Conservation (phyloP, 1,140 invertebrate genomes). For the Macrobrachium rosenbergii region DNA sequence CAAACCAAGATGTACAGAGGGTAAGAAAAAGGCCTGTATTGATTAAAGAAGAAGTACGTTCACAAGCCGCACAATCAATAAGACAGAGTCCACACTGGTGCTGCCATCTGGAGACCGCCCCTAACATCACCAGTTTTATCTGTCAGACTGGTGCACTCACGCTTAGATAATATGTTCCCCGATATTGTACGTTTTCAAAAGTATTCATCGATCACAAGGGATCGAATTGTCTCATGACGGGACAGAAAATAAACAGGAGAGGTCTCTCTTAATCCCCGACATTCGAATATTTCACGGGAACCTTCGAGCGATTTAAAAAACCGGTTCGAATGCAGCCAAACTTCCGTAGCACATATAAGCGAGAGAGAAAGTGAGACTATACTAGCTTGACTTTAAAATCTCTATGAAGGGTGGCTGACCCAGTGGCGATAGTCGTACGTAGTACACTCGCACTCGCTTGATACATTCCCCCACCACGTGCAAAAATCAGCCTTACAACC, state of each 20-base stretch:
- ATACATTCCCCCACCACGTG: slow-evolving; percentile 9
- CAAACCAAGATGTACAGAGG: background rate
- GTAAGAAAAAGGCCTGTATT: slow-evolving; percentile 45
- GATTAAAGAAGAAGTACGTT: slow-evolving; percentile 40
- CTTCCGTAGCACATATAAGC: no score
- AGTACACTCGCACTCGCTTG: slow-evolving; percentile 28
- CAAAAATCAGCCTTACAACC: slow-evolving; percentile 16
- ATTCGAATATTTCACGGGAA: no score
- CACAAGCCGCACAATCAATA: slow-evolving; percentile 43
- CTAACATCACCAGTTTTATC: slow-evolving; percentile 21
- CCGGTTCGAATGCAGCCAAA: no score
- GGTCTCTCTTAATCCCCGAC: no score
- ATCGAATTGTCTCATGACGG: background rate
- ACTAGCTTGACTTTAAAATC: slow-evolving; percentile 21
- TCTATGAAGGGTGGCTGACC: slow-evolving; percentile 11
- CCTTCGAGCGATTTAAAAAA: no score
- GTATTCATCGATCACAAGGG: background rate
- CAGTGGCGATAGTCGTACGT: slow-evolving; percentile 13
- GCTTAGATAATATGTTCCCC: slow-evolving; percentile 3
- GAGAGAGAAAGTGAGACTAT: no score
- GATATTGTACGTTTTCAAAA: slow-evolving; percentile 25
- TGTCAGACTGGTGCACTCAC: slow-evolving; percentile 2
- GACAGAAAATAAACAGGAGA: no score
- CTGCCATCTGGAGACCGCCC: slow-evolving; percentile 35
- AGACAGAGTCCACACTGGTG: slow-evolving; percentile 32